Base-by-base conservation (phyloP, 2,113 vertebrate species). In the Octodon degus region DNA sequence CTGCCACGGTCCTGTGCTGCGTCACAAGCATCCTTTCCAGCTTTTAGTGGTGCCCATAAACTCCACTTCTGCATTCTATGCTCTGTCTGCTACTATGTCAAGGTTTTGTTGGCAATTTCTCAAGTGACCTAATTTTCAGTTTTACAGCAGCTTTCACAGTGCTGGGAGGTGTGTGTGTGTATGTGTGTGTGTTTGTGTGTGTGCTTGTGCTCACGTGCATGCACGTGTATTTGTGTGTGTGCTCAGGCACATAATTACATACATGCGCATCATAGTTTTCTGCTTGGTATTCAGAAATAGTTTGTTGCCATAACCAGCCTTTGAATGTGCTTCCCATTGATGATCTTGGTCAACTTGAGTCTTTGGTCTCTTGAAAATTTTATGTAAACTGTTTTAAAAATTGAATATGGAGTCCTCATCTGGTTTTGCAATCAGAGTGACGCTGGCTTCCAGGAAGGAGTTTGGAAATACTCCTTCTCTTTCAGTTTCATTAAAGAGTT, bases 301-400 rank as follows among this genome's bases (percentile, higher is more conserved):
- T 86, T 91, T 68, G 14, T 65, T 37, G n/a, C 68, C 37, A 86
- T 12, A 77, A 0, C 11, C 63, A 85, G 12, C 3, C 53, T 80
- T 62, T 86, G 16, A 87, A 74, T 1, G 30, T 5, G 9, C 6
- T 11, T 50, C 74, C 2, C 4, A 1, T 24, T 72, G 27, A 19
- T 67, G 43, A 12, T 32, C 34, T 30, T 72, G 43, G 4, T 94
- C 82, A 76, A 72, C 27, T 53, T 37, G 19, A 43, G 40, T 76
- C 32, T 32, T 5, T 34, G 70, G 3, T 55, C 24, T 68, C 37
- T 24, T 40, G 50, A 86, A 91, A 93, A 68, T 50, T 89, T 91
- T 91, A 80, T n/a, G 17, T 58, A 91, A 86, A 50, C 13, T 85
- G 11, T 91, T 89, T 96, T 5, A 68, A 55, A 93, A 86, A 77